A percentile compares a stretch with the other conserved stretches of the same genome.
phyloP scores from a whole-genome alignment of 2,797 vertebrate genomes.

The Poecile montanus region DNA sequence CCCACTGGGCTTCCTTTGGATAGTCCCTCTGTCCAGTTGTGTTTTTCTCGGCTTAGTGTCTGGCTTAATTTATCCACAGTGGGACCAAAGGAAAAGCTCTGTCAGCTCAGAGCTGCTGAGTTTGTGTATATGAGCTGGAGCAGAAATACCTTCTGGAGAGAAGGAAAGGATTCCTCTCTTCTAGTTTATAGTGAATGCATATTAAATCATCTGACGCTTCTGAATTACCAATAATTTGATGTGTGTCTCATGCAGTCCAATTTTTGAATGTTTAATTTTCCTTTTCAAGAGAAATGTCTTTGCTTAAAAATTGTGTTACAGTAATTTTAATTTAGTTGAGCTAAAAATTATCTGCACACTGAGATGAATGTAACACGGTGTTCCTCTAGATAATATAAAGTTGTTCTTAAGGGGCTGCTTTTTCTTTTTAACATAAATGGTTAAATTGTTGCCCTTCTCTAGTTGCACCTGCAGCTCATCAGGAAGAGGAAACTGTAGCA shows the following conservation, averaged over 20 bases:
- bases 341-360: neutral
- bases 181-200: neutral
- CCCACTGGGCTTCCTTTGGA: neutral
- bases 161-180: neutral
- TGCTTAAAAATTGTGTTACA: neutral
- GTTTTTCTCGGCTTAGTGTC: neutral
- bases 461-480: neutral
- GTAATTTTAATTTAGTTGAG: neutral
- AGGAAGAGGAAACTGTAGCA: neutral
- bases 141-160: neutral
- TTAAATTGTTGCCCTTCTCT: neutral
- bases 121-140: neutral
- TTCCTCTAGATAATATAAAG: neutral
- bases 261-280: neutral
- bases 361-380: neutral
- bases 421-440: neutral
- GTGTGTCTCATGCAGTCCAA: neutral
- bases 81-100: neutral
- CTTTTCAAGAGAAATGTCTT: neutral
- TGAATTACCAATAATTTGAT: neutral
- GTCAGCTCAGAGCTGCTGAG: neutral
- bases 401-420: neutral
- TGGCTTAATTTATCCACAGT: neutral
- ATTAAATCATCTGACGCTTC: neutral
- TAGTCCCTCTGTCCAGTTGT: neutral